These are phyloP conservation scores for Chelon auratus DNA, from an alignment of 2,797 vertebrate species.

Conservation along the genomic window DNA sequence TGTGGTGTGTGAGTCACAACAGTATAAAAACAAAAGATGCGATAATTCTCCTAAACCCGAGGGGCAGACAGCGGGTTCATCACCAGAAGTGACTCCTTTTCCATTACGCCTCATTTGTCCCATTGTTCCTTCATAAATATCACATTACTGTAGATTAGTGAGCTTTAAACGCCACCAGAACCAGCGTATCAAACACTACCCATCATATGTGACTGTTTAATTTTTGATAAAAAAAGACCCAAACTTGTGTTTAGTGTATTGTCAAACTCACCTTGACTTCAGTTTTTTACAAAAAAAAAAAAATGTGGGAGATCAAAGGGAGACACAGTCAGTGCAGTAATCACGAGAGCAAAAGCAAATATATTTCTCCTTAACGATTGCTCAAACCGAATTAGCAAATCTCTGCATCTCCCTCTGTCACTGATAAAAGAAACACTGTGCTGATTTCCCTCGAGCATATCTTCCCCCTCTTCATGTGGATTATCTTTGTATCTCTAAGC, in stretches of 20 bases:
- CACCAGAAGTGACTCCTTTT: background rate
- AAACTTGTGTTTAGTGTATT: background rate
- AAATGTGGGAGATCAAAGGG: constrained; percentile 24
- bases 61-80: background rate
- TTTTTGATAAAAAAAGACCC: background rate
- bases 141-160: background rate
- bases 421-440: constrained; percentile 53
- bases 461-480: constrained; percentile 49
- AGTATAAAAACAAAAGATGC: constrained; percentile 1
- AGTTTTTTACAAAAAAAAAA: background rate
- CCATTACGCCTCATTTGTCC: background rate
- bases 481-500: constrained; percentile 69
- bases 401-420: constrained; percentile 42
- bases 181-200: background rate
- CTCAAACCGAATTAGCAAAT: constrained; percentile 54
- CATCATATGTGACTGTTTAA: background rate
- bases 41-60: background rate
- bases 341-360: constrained; percentile 26
- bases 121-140: background rate
- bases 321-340: constrained; percentile 19
- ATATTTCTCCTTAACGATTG: constrained; percentile 33
- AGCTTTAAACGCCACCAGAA: background rate
- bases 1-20: background rate
- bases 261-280: background rate
- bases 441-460: constrained; percentile 37